phyloP scores from a whole-genome alignment of 1,140 invertebrate species.

The Cotesia glomerata region DNA sequence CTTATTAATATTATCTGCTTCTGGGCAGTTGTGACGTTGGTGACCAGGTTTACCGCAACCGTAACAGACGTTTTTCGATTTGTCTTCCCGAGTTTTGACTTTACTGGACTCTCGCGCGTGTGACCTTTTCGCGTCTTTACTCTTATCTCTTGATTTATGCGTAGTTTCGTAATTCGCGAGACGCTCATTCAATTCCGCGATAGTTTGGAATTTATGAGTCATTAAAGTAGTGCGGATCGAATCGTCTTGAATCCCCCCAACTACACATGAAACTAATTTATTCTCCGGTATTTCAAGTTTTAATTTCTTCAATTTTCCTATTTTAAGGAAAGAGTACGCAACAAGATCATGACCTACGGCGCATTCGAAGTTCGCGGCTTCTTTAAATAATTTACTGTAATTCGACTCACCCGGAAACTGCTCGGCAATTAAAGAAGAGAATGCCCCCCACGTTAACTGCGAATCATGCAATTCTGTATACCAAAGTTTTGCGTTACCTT shows the following conservation, averaged over 20 bases:
- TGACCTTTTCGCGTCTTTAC: not conserved
- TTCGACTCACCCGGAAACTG: conserved; percentile 18
- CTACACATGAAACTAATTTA: conserved; percentile 23
- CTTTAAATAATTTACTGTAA: conserved; percentile 11
- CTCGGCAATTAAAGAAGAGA: not conserved
- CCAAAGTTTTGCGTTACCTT: conserved; percentile 21
- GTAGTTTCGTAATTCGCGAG: not conserved
- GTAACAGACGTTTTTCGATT: not conserved
- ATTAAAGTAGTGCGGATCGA: conserved; percentile 12
- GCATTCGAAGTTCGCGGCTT: not conserved
- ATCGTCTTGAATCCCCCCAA: conserved; percentile 12
- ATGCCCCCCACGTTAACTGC: not conserved
- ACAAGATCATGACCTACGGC: not conserved
- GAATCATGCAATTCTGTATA: conserved; percentile 11
- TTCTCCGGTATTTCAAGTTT: conserved; percentile 17
- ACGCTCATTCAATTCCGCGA: conserved; percentile 6
- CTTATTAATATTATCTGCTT: not conserved
- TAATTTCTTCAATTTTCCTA: conserved; percentile 15
- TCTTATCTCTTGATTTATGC: not conserved
- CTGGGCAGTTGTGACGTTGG: not conserved
- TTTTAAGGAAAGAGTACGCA: conserved; percentile 15
- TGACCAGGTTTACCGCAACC: conserved; percentile 10
- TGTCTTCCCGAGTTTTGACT: not conserved
- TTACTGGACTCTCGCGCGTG: not conserved
- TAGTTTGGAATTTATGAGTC: not conserved